Base-by-base conservation (phyloP, 2,113 vertebrate genomes). In the Leptocoma aspasia region DNA sequence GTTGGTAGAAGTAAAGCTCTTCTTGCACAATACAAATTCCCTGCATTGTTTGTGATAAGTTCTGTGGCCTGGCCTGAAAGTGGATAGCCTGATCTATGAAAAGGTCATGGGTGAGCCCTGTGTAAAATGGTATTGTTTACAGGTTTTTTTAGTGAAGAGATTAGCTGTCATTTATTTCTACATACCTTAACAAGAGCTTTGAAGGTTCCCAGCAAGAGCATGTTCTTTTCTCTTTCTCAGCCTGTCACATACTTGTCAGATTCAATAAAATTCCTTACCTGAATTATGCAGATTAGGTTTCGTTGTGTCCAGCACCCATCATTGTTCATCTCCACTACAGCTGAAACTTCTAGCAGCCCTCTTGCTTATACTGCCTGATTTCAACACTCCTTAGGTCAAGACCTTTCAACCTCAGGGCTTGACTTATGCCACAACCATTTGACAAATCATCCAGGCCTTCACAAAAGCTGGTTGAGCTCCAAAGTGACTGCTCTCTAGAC, bases 361-460 rank as follows among this genome's bases (percentile, higher is more conserved):
- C 97, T 97, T 98, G 97, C 98, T 98, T 98, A 98, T 97, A 97
- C 97, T 96, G 98, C 98, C 97, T 98, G 98, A 98, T 98, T 98
- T 97, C 97, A 98, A 98, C 98, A 98, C 98, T 99, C 98, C 98
- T 98, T 98, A 98, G 99, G 99, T 99, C 99, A 99, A 98, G 99
- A 99, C 99, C 99, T 99, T 99, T 99, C 98, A 99, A 99, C 99
- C 99, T 98, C 98, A 95, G 98, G 98, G 98, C 99, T 99, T 99
- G 99, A 99, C 99, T 99, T 99, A 98, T 99, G 99, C 99, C 99
- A 99, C 98, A 97, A 79, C 97, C 98, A 97, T 98, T 99, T 99
- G 99, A 99, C 99, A 99, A 99, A 99, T 99, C 98, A 96, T 98
- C 98, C 97, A 96, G 81, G 89, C 97, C 96, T 97, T 98, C 98